Evolutionary conservation across 2,888 invertebrate species (phyloP), one percentile per base, ranked within the genome.

Genomic region (Tenthredo notha): DNA sequence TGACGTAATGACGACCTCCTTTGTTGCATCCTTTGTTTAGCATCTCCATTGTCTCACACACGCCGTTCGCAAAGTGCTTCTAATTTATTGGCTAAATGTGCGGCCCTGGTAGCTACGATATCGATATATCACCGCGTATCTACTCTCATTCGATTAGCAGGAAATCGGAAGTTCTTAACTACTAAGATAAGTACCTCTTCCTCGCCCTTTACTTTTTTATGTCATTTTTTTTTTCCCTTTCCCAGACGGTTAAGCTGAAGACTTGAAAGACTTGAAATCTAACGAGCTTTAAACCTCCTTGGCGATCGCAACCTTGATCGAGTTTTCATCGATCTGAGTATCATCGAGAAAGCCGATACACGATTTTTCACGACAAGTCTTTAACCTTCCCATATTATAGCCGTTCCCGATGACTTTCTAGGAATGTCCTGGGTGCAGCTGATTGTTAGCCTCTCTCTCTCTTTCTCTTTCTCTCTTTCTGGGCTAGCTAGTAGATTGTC

Each of bases 11-110:
- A 83, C 83, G 47, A 83, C 67, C 67, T 83, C 83, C 67, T 83
- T 83, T 67, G 80, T 65, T 67, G 83, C 83, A 80, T 58, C 83
- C 70, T 83, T 83, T 83, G 83, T 83, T 61, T 83, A 83, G 65
- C 43, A 33, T 65, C 70, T 33, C 83, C 67, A 83, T 83, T 83
- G 83, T 83, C 70, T 83, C 21, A 50, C 67, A 65, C 83, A 67
- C 83, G 67, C 67, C 83, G 65, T 83, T 33, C 47, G 67, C 47
- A 65, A 61, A 50, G 67, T 47, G 47, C 29, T 83, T 70, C 43
- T 83, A 83, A 67, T 83, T 83, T 70, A 83, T 83, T 83, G 83
- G 65, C 83, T 83, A 70, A 83, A 83, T 70, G 83, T 61, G 43
- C 47, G 43, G 25, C 61, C 70, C 70, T 83, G 47, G 12, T 67